A percentile compares a stretch with the other conserved stretches of the same genome.
These are phyloP conservation scores for Synaphobranchus kaupii DNA, from an alignment of 2,797 vertebrate genomes.

Conservation along the genomic window DNA sequence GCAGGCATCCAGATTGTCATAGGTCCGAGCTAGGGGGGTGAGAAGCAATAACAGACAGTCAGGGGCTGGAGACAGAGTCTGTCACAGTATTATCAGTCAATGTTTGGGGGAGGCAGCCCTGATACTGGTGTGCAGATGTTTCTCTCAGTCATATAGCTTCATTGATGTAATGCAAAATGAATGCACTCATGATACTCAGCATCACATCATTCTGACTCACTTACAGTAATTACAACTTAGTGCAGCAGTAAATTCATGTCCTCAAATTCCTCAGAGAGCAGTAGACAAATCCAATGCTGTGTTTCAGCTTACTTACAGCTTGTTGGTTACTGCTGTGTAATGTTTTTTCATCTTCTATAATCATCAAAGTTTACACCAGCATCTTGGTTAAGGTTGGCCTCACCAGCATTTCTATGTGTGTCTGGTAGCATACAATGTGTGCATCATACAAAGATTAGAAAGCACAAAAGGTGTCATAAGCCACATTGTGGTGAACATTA, in stretches of 20 bases:
- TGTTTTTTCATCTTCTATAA: neutral
- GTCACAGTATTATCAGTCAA: neutral
- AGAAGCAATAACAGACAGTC: constrained; percentile 16
- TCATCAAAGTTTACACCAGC: neutral
- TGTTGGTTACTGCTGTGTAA: neutral
- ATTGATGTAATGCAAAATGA: neutral
- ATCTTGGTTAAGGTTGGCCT: neutral
- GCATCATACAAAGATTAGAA: neutral
- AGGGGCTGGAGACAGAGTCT: neutral
- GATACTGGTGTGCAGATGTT: neutral
- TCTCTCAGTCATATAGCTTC: neutral
- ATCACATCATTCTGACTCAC: neutral
- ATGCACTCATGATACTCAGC: neutral
- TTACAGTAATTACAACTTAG: neutral
- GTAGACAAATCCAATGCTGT: neutral
- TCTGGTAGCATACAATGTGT: neutral
- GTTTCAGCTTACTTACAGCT: neutral
- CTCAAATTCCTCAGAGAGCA: neutral
- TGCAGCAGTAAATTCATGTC: neutral
- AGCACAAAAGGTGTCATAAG: neutral
- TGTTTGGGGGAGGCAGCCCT: neutral
- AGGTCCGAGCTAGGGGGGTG: constrained; percentile 77
- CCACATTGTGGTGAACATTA: constrained; percentile 8
- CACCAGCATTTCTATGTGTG: neutral
- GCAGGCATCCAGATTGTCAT: constrained; percentile 92